These are phyloP conservation scores for Gadopsis bispinosus DNA, from an alignment of 2,797 vertebrate genomes.

Conservation along the genomic window DNA sequence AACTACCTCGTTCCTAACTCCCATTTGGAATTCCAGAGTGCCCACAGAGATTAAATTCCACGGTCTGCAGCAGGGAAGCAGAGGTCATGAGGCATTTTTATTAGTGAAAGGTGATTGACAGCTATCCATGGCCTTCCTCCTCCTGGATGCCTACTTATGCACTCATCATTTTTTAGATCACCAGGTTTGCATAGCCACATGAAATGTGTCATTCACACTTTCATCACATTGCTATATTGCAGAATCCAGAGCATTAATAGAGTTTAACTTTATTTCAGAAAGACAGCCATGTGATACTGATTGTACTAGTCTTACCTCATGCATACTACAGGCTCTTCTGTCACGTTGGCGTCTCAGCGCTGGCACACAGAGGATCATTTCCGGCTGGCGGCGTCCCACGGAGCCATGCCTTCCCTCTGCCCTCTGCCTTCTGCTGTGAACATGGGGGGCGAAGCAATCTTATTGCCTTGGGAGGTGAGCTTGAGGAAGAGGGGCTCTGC, in stretches of 20 bases:
- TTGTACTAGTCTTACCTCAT: conserved; percentile 51
- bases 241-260: conserved; percentile 38
- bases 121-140: conserved; percentile 53
- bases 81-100: conserved; percentile 74
- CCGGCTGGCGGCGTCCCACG: conserved; percentile 76
- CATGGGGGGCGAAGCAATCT: conserved; percentile 75
- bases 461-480: conserved; percentile 76
- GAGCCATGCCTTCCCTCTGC: conserved; percentile 78
- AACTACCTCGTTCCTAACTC: conserved; percentile 76
- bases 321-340: conserved; percentile 52
- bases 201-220: conserved; percentile 45
- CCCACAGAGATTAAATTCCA: conserved; percentile 72
- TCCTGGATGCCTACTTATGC: conserved; percentile 54
- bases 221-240: conserved; percentile 38
- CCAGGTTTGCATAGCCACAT: conserved; percentile 41
- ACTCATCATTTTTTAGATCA: conserved; percentile 54
- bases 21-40: conserved; percentile 80
- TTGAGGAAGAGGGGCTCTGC: conserved; percentile 73
- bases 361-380: conserved; percentile 80
- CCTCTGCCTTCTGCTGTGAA: conserved; percentile 79
- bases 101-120: conserved; percentile 75
- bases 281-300: conserved; percentile 40
- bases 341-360: conserved; percentile 69
- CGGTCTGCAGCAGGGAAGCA: conserved; percentile 65
- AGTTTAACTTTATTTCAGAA: conserved; percentile 47